Evolutionary conservation across 1,140 invertebrate genomes (phyloP).

Genomic region (Sesamia nonagrioides): DNA sequence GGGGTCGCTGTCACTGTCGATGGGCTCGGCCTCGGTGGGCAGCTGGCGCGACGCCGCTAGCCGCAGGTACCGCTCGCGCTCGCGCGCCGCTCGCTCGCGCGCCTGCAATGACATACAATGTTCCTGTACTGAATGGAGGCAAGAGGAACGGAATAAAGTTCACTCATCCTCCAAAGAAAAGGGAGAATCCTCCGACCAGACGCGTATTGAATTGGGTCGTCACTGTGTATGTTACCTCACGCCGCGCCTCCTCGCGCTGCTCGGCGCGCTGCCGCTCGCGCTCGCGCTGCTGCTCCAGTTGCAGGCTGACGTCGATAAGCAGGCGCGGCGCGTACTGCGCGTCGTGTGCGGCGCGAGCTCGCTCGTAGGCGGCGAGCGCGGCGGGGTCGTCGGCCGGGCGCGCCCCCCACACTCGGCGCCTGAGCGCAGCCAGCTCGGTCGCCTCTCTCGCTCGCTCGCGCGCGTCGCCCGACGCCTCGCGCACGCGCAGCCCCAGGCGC

Average conservation of each 20-base stretch:
- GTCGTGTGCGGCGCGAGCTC: constrained; percentile 92
- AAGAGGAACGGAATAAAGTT: too few relatives aligned
- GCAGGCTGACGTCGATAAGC: constrained; percentile 90
- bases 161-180: too few relatives aligned
- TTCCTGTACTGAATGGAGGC: too few relatives aligned
- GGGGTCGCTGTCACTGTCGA: constrained; percentile 88
- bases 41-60: constrained; percentile 87
- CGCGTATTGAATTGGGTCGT: too few relatives aligned
- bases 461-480: constrained; percentile 96
- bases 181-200: too few relatives aligned
- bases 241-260: constrained; percentile 84
- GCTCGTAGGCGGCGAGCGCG: constrained; percentile 63
- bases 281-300: constrained; percentile 87
- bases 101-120: too few relatives aligned
- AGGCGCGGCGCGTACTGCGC: constrained; percentile 94
- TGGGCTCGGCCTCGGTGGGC: constrained; percentile 90
- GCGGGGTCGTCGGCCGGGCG: constrained; percentile 87
- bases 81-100: constrained; percentile 54
- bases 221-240: constrained; percentile 66
- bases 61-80: constrained; percentile 82
- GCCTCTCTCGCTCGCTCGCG: constrained; percentile 96
- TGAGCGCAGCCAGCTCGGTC: constrained; percentile 97
- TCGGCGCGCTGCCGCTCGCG: constrained; percentile 87
- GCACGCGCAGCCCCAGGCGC: constrained; percentile 95
- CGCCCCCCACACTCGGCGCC: constrained; percentile 90